Conservation (phyloP, 2,797 vertebrate genomes). For the Oreonectes daqikongensis region DNA sequence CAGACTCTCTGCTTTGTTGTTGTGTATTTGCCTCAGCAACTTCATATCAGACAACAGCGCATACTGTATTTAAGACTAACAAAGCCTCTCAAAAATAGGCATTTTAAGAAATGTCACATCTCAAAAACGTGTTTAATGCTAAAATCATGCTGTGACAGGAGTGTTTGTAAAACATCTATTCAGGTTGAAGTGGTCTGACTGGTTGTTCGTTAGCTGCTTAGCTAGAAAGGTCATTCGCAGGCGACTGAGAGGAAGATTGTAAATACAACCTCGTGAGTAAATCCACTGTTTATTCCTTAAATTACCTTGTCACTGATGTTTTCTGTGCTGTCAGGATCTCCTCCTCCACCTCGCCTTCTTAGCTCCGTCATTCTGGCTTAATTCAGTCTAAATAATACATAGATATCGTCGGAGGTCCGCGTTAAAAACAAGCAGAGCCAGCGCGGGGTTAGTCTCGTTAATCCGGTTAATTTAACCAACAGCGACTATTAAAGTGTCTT, state of each 20-base stretch:
- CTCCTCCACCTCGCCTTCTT: constrained; percentile 73
- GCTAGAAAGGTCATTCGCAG: constrained; percentile 38
- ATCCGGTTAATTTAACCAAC: constrained; percentile 33
- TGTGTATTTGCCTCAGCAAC: constrained; percentile 20
- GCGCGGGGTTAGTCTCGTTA: constrained; percentile 26
- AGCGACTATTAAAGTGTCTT: constrained; percentile 29
- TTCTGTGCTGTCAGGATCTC: constrained; percentile 71
- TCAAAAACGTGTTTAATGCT: background rate
- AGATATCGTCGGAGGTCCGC: constrained; percentile 17
- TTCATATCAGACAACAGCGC: background rate
- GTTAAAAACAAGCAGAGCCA: constrained; percentile 25
- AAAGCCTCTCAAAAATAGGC: too few relatives aligned
- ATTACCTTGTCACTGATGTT: constrained; percentile 78
- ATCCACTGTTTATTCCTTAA: background rate
- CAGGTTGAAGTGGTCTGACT: constrained; percentile 8
- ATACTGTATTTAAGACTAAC: background rate
- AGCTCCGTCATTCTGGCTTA: constrained; percentile 77
- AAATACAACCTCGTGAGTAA: background rate
- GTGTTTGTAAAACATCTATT: background rate
- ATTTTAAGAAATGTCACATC: background rate
- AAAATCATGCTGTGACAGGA: background rate
- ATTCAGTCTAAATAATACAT: constrained; percentile 62
- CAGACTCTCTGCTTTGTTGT: background rate
- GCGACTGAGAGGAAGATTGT: constrained; percentile 4
- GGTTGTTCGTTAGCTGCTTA: constrained; percentile 41